Base-by-base conservation (phyloP, 2,113 vertebrate species). In the Argyrosomus japonicus region DNA sequence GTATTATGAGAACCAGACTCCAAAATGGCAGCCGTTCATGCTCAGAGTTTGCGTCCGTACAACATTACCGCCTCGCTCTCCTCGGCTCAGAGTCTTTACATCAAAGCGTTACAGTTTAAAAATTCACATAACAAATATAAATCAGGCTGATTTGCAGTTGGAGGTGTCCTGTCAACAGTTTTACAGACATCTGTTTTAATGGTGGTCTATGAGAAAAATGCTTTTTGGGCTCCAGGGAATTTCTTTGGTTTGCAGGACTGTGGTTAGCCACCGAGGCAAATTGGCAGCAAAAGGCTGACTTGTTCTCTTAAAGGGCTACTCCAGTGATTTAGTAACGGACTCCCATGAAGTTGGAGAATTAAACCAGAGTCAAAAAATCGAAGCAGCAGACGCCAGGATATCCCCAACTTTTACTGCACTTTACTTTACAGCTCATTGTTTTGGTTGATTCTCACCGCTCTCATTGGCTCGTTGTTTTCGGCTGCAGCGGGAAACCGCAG, bases 151-250 rank as follows among this genome's bases (percentile, higher is more conserved):
- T 45, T 23, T 45, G 53, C n/a, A 57, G 53, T 71, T 25, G 21
- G 68, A 25, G 51, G 14, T 54, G n/a, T 56, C 51, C 21, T 70
- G 53, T 58, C 69, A 58, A 43, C 54, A 27, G n/a, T 58, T 58
- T 72, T 21, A 47, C 27, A 61, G 18, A 74, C 0, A 19, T 36
- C 54, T 74, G 58, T 40, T 63, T 75, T 62, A 48, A 36, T 75
- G 27, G 25, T 17, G 27, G 58, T 75, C 29, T 47, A 45, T 72
- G 70, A 60, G 70, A 73, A 73, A 60, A 73, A 73, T 73, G 70
- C 40, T 43, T 43, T 65, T 54, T 3, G 10, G 32, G 48, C 50
- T 76, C 50, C 15, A 43, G 60, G 74, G 74, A 6, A 23, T 65
- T 29, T 63, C 19, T 58, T 19, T 10, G 14, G n/a, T 12, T 21